These are phyloP conservation scores for Cyclura pinguis DNA, from an alignment of 2,797 vertebrate species.

Conservation along the genomic window DNA sequence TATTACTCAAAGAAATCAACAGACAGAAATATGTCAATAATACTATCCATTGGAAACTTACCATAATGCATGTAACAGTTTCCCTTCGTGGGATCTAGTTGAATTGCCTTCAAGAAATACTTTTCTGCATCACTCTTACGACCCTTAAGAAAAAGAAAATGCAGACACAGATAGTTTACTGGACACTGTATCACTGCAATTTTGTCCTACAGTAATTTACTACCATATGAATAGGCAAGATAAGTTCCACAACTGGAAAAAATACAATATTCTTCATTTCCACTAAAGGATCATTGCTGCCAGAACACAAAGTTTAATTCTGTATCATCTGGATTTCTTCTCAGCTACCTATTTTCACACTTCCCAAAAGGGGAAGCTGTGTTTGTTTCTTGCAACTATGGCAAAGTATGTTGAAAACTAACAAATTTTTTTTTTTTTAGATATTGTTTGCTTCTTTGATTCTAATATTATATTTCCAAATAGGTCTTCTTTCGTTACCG, in stretches of 20 bases:
- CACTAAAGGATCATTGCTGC: not conserved
- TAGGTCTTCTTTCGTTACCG: too few relatives aligned
- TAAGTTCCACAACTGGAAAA: not conserved
- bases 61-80: constrained; percentile 99
- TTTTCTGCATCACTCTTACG: constrained; percentile 95
- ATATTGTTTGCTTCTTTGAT: too few relatives aligned
- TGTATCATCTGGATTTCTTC: not conserved
- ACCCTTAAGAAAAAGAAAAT: constrained; percentile 83
- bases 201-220: not conserved
- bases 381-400: not conserved
- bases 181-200: constrained; percentile 39
- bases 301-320: not conserved
- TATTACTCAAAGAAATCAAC: constrained; percentile 54
- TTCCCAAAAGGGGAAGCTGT: not conserved
- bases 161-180: constrained; percentile 53
- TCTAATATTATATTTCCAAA: too few relatives aligned
- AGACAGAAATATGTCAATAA: constrained; percentile 35
- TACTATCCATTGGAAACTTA: constrained; percentile 77
- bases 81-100: constrained; percentile 96
- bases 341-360: not conserved
- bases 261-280: not conserved
- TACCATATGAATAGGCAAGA: not conserved
- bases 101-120: constrained; percentile 97
- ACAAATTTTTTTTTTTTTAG: not conserved
- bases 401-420: not conserved